Evolutionary conservation across 2,797 vertebrate genomes (phyloP), one percentile per base, ranked within the genome.

Genomic region (Lithobates pipiens): DNA sequence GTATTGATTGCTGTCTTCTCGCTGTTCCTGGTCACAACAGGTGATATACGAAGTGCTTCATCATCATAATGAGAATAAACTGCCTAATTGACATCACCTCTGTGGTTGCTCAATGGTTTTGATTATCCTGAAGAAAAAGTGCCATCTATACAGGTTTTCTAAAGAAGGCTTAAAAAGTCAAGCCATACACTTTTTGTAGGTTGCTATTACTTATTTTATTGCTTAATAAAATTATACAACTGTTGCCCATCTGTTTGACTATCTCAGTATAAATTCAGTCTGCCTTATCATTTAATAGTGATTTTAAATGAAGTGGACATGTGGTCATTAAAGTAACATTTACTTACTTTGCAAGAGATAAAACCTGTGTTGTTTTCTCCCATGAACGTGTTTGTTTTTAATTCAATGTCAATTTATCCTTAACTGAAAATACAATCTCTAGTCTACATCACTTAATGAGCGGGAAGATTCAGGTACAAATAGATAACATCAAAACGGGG

Each of bases 31-130:
- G 85, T 76, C 85, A 80, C 85, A 87, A 79, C 81, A 87, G 81
- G 85, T 87, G 61, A 83, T 79, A 46, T 83, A 76, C 29, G 46
- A 83, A 87, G 71, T 70, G 76, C 85, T 87, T 87, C 71, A 87
- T 87, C 81, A 87, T 87, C 85, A 87, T 87, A 87, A 87, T 83
- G 76, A 83, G 81, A 87, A 87, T 83, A 83, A 87, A 83, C 57
- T 74, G 71, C 39, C 76, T 80, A 83, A 87, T 83, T 83, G 85
- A 87, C 85, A 83, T 80, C 81, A 83, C 76, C 76, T 87, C 81
- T 83, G 71, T 44, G 69, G 70, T 83, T 76, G 85, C 74, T 83
- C 81, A 54, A 80, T 83, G 80, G 18, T 61, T 83, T 83, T 68
- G 67, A 77, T 77, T 77, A 67, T 86, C 27, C 65, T 72, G 75